phyloP scores from a whole-genome alignment of 2,797 vertebrate species.

The Limnodromus scolopaceus region DNA sequence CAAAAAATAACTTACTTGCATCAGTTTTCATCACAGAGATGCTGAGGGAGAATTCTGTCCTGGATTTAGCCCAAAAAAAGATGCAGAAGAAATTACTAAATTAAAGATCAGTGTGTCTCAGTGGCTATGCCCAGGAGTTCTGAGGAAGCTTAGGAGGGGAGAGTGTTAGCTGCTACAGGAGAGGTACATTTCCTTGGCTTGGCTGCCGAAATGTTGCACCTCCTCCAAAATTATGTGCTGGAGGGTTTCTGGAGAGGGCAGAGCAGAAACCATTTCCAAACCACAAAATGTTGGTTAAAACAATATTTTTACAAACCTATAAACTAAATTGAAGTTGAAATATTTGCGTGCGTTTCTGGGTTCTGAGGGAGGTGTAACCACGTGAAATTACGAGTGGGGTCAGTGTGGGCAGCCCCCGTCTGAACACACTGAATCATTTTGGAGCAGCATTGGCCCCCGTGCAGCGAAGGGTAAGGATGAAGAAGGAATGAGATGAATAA shows the following conservation, averaged over 20 bases:
- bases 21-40: neutral
- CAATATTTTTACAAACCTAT: neutral
- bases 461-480: neutral
- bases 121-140: neutral
- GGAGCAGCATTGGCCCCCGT: neutral
- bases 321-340: neutral
- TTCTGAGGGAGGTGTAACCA: neutral
- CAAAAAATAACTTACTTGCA: neutral
- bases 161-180: neutral
- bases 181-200: neutral
- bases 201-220: neutral
- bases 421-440: neutral
- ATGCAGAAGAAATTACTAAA: neutral
- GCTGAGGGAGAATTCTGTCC: neutral
- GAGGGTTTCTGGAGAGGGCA: neutral
- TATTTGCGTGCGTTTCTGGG: neutral
- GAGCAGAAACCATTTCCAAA: slow-evolving; percentile 6
- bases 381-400: neutral
- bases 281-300: slow-evolving; percentile 23
- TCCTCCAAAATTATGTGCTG: neutral
- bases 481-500: neutral
- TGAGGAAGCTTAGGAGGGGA: neutral
- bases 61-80: neutral
- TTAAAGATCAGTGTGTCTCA: neutral
- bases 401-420: neutral